Base-by-base conservation (phyloP, 1,140 invertebrate genomes). In the Papilio polytes region DNA sequence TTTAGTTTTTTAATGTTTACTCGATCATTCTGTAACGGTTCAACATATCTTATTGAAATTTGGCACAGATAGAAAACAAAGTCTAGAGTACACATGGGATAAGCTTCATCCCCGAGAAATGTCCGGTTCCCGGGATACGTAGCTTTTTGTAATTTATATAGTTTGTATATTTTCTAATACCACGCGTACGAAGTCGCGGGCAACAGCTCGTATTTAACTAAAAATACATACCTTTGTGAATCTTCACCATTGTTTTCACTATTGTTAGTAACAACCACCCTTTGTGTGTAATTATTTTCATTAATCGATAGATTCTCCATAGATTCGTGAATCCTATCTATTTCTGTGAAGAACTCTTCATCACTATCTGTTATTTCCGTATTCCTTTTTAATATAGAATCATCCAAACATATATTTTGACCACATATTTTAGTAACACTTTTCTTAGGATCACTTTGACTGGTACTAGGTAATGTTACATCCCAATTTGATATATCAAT, bases 381-480 rank as follows among this genome's bases (percentile, higher is more conserved):
- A 1, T 80, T 85, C 6, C 93, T 84, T 79, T 90, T 93, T 22
- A 94, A 85, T 36, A 94, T 87, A 0, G 92, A 94, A 74, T 94
- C 91, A 26, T 94, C 93, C 3, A 94, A 80, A 72, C 92, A 94
- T 76, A 94, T 92, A 77, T 94, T 94, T 77, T 94, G 93, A 0
- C 93, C 93, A 48, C 93, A 94, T 9, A 94, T 94, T 66, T 94
- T 94, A 0, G 92, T 83, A 0, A 94, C 87, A 56, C 88, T 88
- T n/a, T 89, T 90, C 13, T 83, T 86, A 0, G 84, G 81, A 18
- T 90, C 85, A 1, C 78, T 85, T 66, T 88, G 87, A 82, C 91
- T 93, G 0, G 92, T 92, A 13, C 90, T 90, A 0, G 93, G 91
- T 13, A 86, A 0, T 85, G 53, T 2, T 78, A 53, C 82, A 4